Base-by-base conservation (phyloP, 2,888 invertebrate species). In the Diplolepis rosae region DNA sequence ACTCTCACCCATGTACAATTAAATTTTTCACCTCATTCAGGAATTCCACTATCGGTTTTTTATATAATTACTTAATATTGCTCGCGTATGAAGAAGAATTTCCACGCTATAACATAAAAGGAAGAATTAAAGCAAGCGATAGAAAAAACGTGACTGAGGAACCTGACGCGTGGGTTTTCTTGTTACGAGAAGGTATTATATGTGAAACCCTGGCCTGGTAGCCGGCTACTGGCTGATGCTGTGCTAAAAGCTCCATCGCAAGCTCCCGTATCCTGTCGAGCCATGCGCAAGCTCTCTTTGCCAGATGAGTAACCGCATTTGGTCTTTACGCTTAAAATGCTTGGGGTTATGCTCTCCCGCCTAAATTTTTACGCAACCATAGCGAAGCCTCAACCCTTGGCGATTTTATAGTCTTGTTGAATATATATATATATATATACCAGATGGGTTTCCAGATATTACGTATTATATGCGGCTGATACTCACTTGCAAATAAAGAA, bases 151-250 rank as follows among this genome's bases (percentile, higher is more conserved):
- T 52, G 65, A 54, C 30, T 48, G 45, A 65, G 24, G 13, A 35
- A 39, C 13, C n/a, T n/a, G 9, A 27, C 24, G 54, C 48, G 48
- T 22, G 22, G 48, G 22, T 28, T 24, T 35, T 7, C 0, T 11
- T 61, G 22, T 35, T 27, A 1, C 4, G 39, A 24, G 61, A n/a
- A 35, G 22, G 11, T 18, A n/a, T n/a, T n/a, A 2, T 39, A 24
- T 52, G 65, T 66, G 65, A 54, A 18, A 18, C 42, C 65, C 39
- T 51, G 65, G 65, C 69, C 52, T 45, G 69, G 65, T 30, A 66
- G 69, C 52, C 65, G 65, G 65, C 69, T 27, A 69, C 69, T 69
- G 69, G 65, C 65, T 42, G 69, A 65, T 69, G 69, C 65, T 48
- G 50, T 65, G 28, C 11, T 32, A 30, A 45, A 51, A 42, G 65